Conservation (phyloP, 1,140 invertebrate genomes). For the Diabrotica undecimpunctata region DNA sequence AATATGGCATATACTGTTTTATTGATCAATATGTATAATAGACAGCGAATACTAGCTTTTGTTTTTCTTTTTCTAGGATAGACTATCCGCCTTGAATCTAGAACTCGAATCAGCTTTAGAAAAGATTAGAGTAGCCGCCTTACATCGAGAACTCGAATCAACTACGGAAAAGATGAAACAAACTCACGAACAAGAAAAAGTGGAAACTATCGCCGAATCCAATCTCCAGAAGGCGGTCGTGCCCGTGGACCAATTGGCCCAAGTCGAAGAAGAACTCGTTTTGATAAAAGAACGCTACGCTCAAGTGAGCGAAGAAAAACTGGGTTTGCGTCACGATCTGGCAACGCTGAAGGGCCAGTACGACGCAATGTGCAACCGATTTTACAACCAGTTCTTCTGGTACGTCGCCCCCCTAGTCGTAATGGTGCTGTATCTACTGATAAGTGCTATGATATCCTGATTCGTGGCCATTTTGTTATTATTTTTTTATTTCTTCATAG, state of each 20-base stretch:
- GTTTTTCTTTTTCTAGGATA: neutral
- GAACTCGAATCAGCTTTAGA: slow-evolving; percentile 5
- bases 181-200: slow-evolving; percentile 17
- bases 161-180: slow-evolving; percentile 11
- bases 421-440: slow-evolving; percentile 43
- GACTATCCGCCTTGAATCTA: neutral
- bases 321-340: slow-evolving; percentile 48
- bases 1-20: too few relatives aligned
- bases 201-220: slow-evolving; percentile 16
- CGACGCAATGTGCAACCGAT: slow-evolving; percentile 38
- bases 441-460: slow-evolving; percentile 47
- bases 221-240: slow-evolving; percentile 15
- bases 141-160: neutral
- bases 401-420: slow-evolving; percentile 44
- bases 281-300: slow-evolving; percentile 53
- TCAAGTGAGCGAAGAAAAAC: slow-evolving; percentile 49
- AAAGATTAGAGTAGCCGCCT: slow-evolving; percentile 6
- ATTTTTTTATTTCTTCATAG: slow-evolving; percentile 45
- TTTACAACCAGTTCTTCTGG: slow-evolving; percentile 44
- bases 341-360: slow-evolving; percentile 36
- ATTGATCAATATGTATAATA: too few relatives aligned
- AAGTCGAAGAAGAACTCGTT: slow-evolving; percentile 52
- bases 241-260: slow-evolving; percentile 32
- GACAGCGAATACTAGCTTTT: too few relatives aligned
- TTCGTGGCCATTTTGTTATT: slow-evolving; percentile 43